These are phyloP conservation scores for Miltochrista miniata DNA, from an alignment of 2,888 invertebrate genomes.

Conservation along the genomic window DNA sequence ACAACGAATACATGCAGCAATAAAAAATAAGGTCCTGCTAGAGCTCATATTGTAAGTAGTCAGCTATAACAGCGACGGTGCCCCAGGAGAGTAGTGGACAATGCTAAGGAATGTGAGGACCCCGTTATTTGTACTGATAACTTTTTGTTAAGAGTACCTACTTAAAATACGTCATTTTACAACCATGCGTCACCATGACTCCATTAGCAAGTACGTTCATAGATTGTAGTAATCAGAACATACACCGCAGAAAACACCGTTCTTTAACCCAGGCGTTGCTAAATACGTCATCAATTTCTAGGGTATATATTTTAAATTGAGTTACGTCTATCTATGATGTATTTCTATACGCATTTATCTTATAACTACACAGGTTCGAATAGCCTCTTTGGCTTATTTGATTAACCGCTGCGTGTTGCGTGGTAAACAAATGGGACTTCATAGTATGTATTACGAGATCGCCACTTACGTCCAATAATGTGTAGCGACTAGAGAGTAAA, in stretches of 20 bases:
- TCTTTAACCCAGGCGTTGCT: background rate
- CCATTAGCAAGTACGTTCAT: conserved; percentile 3
- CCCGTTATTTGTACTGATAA: conserved; percentile 37
- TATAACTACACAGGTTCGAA: too few relatives aligned
- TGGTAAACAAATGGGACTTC: conserved; percentile 15
- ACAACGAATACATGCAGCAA: too few relatives aligned
- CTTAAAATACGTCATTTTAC: conserved; percentile 10
- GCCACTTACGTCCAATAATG: conserved; percentile 18
- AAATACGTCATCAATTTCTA: background rate
- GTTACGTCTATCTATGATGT: too few relatives aligned
- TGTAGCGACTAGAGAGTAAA: conserved; percentile 11
- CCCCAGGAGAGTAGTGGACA: conserved; percentile 7
- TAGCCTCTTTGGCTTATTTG: background rate
- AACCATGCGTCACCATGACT: conserved; percentile 8
- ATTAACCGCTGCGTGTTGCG: background rate
- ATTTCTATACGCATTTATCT: too few relatives aligned
- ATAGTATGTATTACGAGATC: conserved; percentile 7
- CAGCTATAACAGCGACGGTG: background rate
- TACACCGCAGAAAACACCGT: too few relatives aligned
- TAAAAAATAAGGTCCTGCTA: too few relatives aligned
- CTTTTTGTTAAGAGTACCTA: conserved; percentile 18
- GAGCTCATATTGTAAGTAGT: too few relatives aligned
- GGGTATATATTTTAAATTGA: too few relatives aligned
- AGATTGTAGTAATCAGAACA: background rate
- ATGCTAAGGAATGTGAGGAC: conserved; percentile 22